Conservation (phyloP, 2,113 vertebrate genomes). For the pig (Sus scrofa) region DNA sequence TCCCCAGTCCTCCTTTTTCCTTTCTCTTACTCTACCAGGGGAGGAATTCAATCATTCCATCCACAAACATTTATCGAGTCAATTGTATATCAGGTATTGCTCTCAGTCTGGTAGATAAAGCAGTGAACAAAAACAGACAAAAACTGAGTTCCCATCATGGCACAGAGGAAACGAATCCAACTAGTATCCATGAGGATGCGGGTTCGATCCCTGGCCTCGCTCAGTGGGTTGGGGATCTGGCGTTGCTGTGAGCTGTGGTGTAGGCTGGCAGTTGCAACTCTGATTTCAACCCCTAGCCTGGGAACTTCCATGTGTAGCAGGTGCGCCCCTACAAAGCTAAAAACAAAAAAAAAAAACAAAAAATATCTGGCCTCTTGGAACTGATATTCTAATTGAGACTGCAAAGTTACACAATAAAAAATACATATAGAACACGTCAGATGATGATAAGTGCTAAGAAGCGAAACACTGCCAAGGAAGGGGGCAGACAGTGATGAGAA, state of each 20-base stretch:
- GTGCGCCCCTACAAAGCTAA: no score
- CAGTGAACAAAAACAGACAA: slow-evolving; percentile 44
- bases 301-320: no score
- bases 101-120: slow-evolving; percentile 7
- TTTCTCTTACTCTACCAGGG: neutral
- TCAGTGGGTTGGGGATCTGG: no score
- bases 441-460: slow-evolving; percentile 29
- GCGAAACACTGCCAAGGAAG: slow-evolving; percentile 22
- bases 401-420: neutral
- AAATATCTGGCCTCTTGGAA: slow-evolving; percentile 27
- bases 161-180: no score
- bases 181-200: no score
- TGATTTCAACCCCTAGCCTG: no score
- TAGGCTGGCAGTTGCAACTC: no score
- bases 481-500: neutral
- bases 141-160: neutral
- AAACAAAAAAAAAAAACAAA: slow-evolving; percentile 27
- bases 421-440: neutral
- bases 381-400: slow-evolving; percentile 30
- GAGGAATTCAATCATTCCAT: slow-evolving; percentile 27
- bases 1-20: neutral
- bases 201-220: no score
- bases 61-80: slow-evolving; percentile 47
- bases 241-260: no score
- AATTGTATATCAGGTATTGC: neutral